Conservation (phyloP, 2,888 invertebrate species). For the Zeuzera pyrina region DNA sequence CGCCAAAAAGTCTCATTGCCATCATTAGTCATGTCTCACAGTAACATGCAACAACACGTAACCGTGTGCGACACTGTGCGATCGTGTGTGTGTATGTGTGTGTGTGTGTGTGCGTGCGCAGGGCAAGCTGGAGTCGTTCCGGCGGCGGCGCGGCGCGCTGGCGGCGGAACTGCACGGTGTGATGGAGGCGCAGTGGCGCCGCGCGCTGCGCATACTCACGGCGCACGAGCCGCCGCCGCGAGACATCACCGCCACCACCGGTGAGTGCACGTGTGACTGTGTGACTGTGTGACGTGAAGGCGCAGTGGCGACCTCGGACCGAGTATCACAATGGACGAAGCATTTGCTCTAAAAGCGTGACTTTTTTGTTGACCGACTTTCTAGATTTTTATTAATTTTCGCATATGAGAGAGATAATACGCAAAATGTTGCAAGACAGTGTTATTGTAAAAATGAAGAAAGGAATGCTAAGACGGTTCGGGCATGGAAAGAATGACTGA, state of each 20-base stretch:
- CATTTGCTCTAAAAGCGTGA: no score
- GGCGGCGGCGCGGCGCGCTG: conserved; percentile 74
- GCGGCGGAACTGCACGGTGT: conserved; percentile 83
- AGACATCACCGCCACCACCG: not conserved
- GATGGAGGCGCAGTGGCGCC: conserved; percentile 87
- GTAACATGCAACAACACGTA: no score
- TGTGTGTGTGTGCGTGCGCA: conserved; percentile 22
- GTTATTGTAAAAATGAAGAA: no score
- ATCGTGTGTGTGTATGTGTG: not conserved
- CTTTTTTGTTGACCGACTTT: no score
- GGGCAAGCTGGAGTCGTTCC: conserved; percentile 53
- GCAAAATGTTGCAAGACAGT: no score
- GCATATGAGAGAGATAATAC: no score
- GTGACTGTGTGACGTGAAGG: not conserved
- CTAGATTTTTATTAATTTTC: no score
- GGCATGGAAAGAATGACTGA: no score
- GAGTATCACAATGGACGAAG: not conserved
- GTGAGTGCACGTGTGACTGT: not conserved
- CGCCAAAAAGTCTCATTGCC: no score
- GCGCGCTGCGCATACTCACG: conserved; percentile 81
- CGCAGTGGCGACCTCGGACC: not conserved
- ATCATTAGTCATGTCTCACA: no score
- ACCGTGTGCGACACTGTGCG: not conserved
- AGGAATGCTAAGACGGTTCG: no score
- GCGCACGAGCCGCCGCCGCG: conserved; percentile 11